A percentile compares a stretch with the other conserved stretches of the same genome.
phyloP scores from a whole-genome alignment of 2,888 invertebrate species.

The Nasonia oneida region DNA sequence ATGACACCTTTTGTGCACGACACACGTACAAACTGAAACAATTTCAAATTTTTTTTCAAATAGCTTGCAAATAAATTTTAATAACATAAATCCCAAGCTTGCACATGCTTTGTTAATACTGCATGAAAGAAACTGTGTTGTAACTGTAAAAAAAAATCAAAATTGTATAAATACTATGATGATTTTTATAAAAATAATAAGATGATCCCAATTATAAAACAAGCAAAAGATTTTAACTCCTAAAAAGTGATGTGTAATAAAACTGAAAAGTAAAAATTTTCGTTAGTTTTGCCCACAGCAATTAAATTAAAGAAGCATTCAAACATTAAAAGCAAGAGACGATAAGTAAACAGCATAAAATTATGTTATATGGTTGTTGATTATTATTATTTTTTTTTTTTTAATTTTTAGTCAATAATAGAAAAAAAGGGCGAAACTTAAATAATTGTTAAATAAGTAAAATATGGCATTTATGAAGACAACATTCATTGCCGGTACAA shows the following conservation, averaged over 20 bases:
- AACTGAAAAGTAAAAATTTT: constrained; percentile 57
- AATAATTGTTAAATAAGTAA: constrained; percentile 44
- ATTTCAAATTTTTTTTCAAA: constrained; percentile 9
- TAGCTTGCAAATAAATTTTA: constrained; percentile 1
- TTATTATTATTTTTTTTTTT: not conserved
- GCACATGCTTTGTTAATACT: constrained; percentile 60
- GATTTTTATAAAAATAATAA: constrained; percentile 32
- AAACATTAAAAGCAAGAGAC: constrained; percentile 45
- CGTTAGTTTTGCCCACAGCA: constrained; percentile 58
- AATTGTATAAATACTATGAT: constrained; percentile 28
- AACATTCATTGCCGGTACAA: constrained; percentile 54
- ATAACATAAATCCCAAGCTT: constrained; percentile 59
- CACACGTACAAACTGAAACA: constrained; percentile 95
- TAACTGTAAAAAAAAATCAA: constrained; percentile 44
- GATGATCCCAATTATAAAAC: constrained; percentile 39
- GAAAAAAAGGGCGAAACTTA: constrained; percentile 11
- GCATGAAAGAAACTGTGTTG: constrained; percentile 49
- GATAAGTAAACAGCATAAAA: constrained; percentile 35
- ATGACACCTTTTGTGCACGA: constrained; percentile 99
- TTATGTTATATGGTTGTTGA: constrained; percentile 20
- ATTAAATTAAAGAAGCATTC: constrained; percentile 46
- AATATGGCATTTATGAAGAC: constrained; percentile 53
- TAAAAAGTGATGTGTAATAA: constrained; percentile 30
- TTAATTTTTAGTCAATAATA: constrained; percentile 11
- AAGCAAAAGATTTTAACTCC: constrained; percentile 18